Evolutionary conservation across 2,113 vertebrate species (phyloP).

Genomic region (Nothoprocta pentlandii): DNA sequence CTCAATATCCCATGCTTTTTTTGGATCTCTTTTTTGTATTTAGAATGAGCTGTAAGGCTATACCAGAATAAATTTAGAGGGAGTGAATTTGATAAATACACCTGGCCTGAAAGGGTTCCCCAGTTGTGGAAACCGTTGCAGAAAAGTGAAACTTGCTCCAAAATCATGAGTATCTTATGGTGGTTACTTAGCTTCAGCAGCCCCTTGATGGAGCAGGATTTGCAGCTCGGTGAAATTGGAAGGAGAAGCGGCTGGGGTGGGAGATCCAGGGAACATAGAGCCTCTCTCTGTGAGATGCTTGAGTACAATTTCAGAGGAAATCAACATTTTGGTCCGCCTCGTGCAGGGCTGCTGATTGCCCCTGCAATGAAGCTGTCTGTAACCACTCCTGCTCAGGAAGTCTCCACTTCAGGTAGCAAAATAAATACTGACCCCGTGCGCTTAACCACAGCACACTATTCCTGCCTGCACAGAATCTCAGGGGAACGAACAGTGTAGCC

Average conservation of each 20-base stretch:
- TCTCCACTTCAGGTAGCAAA: rapidly evolving
- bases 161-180: background rate
- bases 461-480: background rate
- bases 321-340: background rate
- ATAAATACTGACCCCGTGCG: rapidly evolving
- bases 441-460: rapidly evolving
- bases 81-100: slow-evolving; percentile 47
- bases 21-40: slow-evolving; percentile 22
- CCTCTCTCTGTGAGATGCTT: background rate
- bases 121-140: background rate
- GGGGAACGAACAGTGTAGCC: background rate
- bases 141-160: background rate
- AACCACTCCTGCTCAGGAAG: rapidly evolving
- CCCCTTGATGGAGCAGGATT: background rate
- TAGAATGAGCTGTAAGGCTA: background rate
- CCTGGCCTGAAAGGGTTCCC: background rate
- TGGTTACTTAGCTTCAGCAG: background rate
- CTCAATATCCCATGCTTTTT: slow-evolving; percentile 2
- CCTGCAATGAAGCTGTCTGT: background rate
- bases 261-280: background rate
- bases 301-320: background rate
- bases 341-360: background rate
- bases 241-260: background rate
- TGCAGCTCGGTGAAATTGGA: background rate
- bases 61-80: slow-evolving; percentile 45